Base-by-base conservation (phyloP, 2,113 vertebrate genomes). In the Istiophorus platypterus region DNA sequence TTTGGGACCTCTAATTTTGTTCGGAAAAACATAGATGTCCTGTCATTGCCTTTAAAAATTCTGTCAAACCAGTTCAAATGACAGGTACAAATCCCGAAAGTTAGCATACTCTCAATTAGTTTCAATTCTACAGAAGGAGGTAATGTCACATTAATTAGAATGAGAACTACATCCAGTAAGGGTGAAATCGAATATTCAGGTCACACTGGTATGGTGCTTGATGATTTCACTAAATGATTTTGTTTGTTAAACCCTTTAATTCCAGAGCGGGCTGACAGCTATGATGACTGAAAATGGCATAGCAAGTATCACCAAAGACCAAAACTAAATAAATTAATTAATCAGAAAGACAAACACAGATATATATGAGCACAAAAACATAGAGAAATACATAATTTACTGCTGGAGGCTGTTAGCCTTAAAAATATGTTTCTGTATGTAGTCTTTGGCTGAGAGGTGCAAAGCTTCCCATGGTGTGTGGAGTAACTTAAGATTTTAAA, bases 401-500 rank as follows among this genome's bases (percentile, higher is more conserved):
- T 58, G 45, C 14, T 64, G 57, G 14, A 70, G 51, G 8, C 51
- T n/a, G 9, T 56, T 11, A 63, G 39, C 10, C 0, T 8, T 49
- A 17, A 67, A 73, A 41, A 64, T 58, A n/a, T 27, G 11, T 51
- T 75, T 58, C 22, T 54, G 22, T 17, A 5, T n/a, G 20, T 9
- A 34, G 52, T 54, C 66, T 72, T 62, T 9, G 45, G n/a, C 5
- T 10, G 37, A 18, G 7, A 67, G 62, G 68, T 13, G 18, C 22
- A 63, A 37, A 42, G 7, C 45, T n/a, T 49, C 4, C 39, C 72
- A 57, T 58, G 7, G 3, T n/a, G 34, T 26, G 39, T 65, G 65
- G 7, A 70, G 45, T 0, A 39, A 59, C 78, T 65, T 8, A 20
- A 63, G 27, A 22, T 62, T 86, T 80, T 66, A 31, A 76, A 76